phyloP scores from a whole-genome alignment of 2,113 vertebrate species.

The Brachyhypopomus gauderio region DNA sequence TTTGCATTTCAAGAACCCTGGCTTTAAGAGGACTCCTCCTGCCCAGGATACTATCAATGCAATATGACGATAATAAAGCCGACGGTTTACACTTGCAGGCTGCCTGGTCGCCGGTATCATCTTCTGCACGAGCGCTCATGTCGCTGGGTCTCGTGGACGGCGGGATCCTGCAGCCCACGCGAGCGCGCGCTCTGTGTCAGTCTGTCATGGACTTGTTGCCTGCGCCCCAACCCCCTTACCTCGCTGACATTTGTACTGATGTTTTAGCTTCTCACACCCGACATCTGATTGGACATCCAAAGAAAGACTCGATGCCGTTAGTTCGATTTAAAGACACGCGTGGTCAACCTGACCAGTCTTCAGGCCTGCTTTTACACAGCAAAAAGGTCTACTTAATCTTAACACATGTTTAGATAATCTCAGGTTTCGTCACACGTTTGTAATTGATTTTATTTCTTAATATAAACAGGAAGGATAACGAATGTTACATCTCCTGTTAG shows the following conservation, averaged over 20 bases:
- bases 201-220: background rate
- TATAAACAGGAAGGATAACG: too few species aligned
- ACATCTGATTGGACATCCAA: slow-evolving; percentile 47
- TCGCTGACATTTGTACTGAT: slow-evolving; percentile 45
- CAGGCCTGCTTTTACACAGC: too few species aligned
- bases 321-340: slow-evolving; percentile 13
- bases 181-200: background rate
- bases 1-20: slow-evolving; percentile 75
- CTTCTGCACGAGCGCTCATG: slow-evolving; percentile 79
- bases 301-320: slow-evolving; percentile 3
- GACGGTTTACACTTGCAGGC: slow-evolving; percentile 83
- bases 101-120: slow-evolving; percentile 77
- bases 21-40: slow-evolving; percentile 82
- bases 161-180: background rate
- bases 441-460: too few species aligned
- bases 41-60: slow-evolving; percentile 87
- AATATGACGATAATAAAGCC: slow-evolving; percentile 84
- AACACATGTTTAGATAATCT: too few species aligned
- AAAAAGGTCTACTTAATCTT: too few species aligned
- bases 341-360: background rate
- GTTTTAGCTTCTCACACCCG: slow-evolving; percentile 44
- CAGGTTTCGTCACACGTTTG: too few species aligned
- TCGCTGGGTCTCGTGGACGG: slow-evolving; percentile 54
- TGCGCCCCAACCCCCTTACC: background rate
- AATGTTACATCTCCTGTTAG: too few species aligned